These are phyloP conservation scores for Onychomys torridus DNA, from an alignment of 2,797 vertebrate genomes.

Conservation along the genomic window DNA sequence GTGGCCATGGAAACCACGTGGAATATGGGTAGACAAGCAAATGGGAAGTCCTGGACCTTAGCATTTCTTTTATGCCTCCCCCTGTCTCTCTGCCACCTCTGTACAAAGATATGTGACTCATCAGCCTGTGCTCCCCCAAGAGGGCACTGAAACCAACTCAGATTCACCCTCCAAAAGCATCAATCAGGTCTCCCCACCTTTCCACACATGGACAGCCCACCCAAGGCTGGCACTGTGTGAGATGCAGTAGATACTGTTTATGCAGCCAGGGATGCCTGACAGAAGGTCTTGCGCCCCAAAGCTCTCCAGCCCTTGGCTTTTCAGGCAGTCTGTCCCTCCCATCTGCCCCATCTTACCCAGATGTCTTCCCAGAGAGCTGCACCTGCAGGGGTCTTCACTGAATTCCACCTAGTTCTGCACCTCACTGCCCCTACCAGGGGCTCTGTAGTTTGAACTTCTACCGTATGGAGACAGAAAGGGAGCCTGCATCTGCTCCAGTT, in stretches of 20 bases:
- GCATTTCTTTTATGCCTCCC: neutral
- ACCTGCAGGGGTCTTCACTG: neutral
- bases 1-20: neutral
- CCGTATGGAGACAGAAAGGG: too few relatives aligned
- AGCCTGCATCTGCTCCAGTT: neutral
- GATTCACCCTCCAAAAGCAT: too few relatives aligned
- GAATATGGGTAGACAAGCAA: neutral
- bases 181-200: neutral
- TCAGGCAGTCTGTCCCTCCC: neutral
- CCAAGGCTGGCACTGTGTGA: too few relatives aligned
- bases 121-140: neutral
- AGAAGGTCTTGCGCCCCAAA: neutral
- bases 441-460: neutral
- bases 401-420: neutral
- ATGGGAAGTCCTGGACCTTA: neutral
- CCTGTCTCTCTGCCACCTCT: neutral
- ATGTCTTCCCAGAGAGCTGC: neutral
- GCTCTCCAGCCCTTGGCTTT: neutral
- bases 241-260: neutral
- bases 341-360: neutral
- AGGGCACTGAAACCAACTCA: neutral
- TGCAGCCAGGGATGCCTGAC: neutral
- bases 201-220: neutral
- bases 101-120: neutral
- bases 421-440: neutral